phyloP scores from a whole-genome alignment of 2,797 vertebrate species.

The Lophotriccus pileatus region DNA sequence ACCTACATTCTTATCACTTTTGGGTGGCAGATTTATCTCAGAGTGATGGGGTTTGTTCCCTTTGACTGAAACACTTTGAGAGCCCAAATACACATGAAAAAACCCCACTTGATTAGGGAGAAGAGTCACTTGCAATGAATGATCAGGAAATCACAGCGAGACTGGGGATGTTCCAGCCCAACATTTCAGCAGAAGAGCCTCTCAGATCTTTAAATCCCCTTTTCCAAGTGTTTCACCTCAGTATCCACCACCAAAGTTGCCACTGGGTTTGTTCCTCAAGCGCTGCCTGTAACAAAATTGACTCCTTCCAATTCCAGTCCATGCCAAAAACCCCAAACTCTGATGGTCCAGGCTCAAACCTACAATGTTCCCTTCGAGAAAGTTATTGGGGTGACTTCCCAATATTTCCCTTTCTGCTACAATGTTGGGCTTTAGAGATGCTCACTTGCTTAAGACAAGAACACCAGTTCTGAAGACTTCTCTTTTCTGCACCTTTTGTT shows the following conservation, averaged over 20 bases:
- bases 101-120: neutral
- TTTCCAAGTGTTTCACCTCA: neutral
- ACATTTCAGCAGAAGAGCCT: neutral
- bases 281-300: neutral
- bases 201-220: neutral
- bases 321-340: neutral
- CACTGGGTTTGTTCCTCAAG: neutral
- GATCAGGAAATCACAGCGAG: neutral
- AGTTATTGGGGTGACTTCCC: neutral
- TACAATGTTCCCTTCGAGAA: neutral
- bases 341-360: neutral
- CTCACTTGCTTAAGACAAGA: neutral
- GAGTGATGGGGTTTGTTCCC: neutral
- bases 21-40: neutral
- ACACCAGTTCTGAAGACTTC: neutral
- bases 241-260: neutral
- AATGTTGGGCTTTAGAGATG: neutral
- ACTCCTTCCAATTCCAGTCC: neutral
- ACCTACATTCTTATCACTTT: neutral
- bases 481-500: neutral
- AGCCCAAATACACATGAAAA: neutral
- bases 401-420: neutral
- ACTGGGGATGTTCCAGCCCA: neutral
- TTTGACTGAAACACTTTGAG: accelerated
- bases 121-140: neutral